Base-by-base conservation (phyloP, 2,113 vertebrate species). In the Periophthalmus modestus region DNA sequence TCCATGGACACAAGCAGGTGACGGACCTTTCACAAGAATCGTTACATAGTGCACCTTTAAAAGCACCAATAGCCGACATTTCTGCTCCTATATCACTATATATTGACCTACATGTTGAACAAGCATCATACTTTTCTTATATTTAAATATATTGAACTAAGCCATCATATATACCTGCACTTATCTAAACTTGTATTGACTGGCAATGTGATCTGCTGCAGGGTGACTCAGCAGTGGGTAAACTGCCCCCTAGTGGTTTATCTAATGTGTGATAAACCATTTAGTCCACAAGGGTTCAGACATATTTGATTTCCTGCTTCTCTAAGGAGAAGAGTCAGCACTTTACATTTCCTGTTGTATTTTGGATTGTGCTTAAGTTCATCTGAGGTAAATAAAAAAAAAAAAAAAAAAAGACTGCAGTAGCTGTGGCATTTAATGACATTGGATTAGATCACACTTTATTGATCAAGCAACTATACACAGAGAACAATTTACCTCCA, bases 181-280 rank as follows among this genome's bases (percentile, higher is more conserved):
- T 55, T 9, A 19, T n/a, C 52, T 19, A 55, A 55, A 28, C 0
- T 12, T 73, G 71, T 50, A 36, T 12, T 24, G 62, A 0, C 21
- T 5, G 18, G 19, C 5, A 39, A 23, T 10, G 46, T 61, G 67
- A 68, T 65, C 16, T 33, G 74, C 79, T 89, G 87, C 85, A 89
- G 81, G 66, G 87, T 93, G 91, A 93, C 88, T 92, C 89, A 91
- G 90, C 90, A 88, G 82, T 14, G 5, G 19, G 1, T 58, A 82
- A 73, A 61, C 82, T 28, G 55, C 84, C 88, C 33, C 78, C 89
- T 28, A 7, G 0, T 82, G 89, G 84, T 33, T 0, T 10, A 24
- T 2, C 15, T 14, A 2, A 43, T 34, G 43, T 43, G 70, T 43
- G 24, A 47, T 23, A 15, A 61, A 33, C 11, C 24, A 3, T 61